These are phyloP conservation scores for Petrocephalus sullivani DNA, from an alignment of 2,797 vertebrate genomes.

Conservation along the genomic window DNA sequence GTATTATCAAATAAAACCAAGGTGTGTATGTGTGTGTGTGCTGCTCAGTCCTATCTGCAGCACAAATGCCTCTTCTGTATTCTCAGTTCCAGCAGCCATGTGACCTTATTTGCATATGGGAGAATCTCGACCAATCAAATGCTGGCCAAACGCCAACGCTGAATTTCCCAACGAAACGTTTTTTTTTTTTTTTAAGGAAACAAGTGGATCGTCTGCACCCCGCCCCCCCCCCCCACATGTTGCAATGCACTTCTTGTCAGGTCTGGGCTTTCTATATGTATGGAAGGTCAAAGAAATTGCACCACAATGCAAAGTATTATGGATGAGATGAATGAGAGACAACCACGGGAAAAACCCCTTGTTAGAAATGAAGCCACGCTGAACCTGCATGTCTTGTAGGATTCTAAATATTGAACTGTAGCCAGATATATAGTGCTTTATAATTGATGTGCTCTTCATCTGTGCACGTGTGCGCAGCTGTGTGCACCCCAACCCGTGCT, in stretches of 20 bases:
- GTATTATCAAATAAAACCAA: conserved; percentile 2
- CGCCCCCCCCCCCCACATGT: background rate
- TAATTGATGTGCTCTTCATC: background rate
- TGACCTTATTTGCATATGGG: background rate
- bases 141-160: background rate
- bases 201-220: background rate
- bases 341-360: background rate
- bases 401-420: background rate
- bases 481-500: background rate
- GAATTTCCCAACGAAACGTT: background rate
- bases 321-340: background rate
- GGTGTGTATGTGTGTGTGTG: background rate
- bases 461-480: background rate
- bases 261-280: background rate
- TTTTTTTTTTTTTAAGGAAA: background rate
- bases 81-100: background rate
- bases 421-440: background rate
- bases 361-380: background rate
- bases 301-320: background rate
- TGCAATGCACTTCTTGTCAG: background rate
- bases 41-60: background rate
- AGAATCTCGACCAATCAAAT: background rate
- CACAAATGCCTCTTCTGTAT: background rate
- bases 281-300: background rate
- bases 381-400: background rate